phyloP scores from a whole-genome alignment of 2,113 vertebrate genomes.

The Climacteris rufus region DNA sequence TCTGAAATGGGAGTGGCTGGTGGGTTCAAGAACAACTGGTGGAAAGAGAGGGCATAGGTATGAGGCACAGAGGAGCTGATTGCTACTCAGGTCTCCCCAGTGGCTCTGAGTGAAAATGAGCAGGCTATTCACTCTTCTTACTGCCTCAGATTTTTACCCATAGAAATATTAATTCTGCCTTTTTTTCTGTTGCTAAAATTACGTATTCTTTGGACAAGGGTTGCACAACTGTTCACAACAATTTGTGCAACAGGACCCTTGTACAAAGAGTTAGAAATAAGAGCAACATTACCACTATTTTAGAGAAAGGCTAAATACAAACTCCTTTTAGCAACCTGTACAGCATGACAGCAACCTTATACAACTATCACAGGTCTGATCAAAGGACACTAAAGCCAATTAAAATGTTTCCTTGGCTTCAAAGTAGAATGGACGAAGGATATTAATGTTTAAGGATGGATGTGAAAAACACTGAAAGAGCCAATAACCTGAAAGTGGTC shows the following conservation, averaged over 20 bases:
- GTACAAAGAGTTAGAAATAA: neutral
- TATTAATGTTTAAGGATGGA: neutral
- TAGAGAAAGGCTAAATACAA: neutral
- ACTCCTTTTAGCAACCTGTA: neutral
- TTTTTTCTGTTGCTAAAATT: neutral
- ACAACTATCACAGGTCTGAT: neutral
- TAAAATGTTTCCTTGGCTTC: neutral
- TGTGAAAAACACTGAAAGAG: neutral
- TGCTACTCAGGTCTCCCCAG: neutral
- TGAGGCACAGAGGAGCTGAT: neutral
- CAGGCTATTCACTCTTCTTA: neutral
- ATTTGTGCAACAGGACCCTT: neutral
- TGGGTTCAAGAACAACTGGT: neutral
- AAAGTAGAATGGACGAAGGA: neutral
- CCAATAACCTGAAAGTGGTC: neutral
- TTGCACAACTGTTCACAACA: neutral
- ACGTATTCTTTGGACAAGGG: neutral
- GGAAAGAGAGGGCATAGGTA: neutral
- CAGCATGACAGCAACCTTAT: neutral
- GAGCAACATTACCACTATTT: neutral
- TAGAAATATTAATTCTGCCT: neutral
- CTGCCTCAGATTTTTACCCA: neutral
- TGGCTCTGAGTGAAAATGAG: neutral
- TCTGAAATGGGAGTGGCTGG: neutral
- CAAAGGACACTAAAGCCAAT: conserved; percentile 1